Base-by-base conservation (phyloP, 2,888 invertebrate species). In the Diarsia brunnea region DNA sequence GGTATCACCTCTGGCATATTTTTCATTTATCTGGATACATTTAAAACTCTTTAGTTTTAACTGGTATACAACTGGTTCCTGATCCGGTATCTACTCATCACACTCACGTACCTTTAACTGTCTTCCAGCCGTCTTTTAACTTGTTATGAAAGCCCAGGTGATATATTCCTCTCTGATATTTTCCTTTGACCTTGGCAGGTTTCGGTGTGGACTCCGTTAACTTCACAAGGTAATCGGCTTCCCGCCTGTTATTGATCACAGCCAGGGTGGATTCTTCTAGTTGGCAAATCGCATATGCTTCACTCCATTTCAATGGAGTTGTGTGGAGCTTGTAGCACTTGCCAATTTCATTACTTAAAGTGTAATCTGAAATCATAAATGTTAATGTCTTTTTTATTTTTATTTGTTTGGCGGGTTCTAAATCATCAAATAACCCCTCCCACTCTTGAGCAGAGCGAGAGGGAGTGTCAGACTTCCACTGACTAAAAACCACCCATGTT, bases 251-350 rank as follows among this genome's bases (percentile, higher is more conserved):
- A 72, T 93, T 91, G 63, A 94, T 90, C 21, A 95, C 89, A 7
- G 93, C 93, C 31, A 95, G 74, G 70, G 91, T 90, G 0, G 94
- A 92, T 72, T 90, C 91, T 73, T 95, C 95, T 1, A 91, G 87
- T 45, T 85, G 87, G 79, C 95, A 95, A 2, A 88, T 81, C 3
- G 85, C 84, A 47, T 91, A 89, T 0, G 95, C 95, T 0, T 94
- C 94, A 0, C 88, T 87, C 95, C 95, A 95, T 49, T 88, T 92
- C 77, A 85, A 78, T 0, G 94, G 93, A 3, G 81, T 87, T 16
- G 91, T 74, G 75, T 95, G 95, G 49, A 95, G 91, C 76, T 95
- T 95, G 87, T 94, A 95, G 79, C 95, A 95, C 82, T 89, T 91
- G 2, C 92, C 92, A 7, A 58, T 45, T 0, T 61, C 21, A 12